Evolutionary conservation across 2,888 invertebrate genomes (phyloP).

Genomic region (Microchrysa polita): DNA sequence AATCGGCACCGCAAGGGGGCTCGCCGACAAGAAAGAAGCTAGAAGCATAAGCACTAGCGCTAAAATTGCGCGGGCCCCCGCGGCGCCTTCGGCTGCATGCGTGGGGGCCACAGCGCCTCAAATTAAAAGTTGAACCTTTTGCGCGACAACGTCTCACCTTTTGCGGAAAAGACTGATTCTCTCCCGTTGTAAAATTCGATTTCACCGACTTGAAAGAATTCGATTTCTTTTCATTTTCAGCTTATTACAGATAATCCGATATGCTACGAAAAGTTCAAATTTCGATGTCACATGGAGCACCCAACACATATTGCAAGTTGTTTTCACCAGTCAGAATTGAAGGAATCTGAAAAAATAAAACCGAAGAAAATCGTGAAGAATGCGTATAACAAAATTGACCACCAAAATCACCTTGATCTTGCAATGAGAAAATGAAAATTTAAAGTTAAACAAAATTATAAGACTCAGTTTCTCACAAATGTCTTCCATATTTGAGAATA

Average conservation of each 20-base stretch:
- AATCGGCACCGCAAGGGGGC: conserved; percentile 63
- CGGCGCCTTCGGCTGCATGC: conserved; percentile 63
- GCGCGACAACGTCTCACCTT: background rate
- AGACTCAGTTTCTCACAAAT: conserved; percentile 32
- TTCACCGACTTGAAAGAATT: background rate
- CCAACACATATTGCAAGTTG: conserved; percentile 10
- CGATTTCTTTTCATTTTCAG: conserved; percentile 15
- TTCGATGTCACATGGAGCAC: background rate
- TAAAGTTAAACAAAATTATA: background rate
- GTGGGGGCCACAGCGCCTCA: conserved; percentile 64
- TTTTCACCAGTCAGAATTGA: background rate
- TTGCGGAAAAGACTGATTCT: conserved; percentile 13
- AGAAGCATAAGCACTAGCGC: conserved; percentile 58
- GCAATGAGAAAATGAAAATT: background rate
- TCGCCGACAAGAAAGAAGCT: conserved; percentile 58
- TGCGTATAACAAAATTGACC: too few relatives aligned
- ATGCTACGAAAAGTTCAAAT: background rate
- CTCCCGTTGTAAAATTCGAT: background rate
- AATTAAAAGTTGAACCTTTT: conserved; percentile 33
- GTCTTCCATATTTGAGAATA: conserved; percentile 45
- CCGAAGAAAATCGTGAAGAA: too few relatives aligned
- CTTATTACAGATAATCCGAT: too few relatives aligned
- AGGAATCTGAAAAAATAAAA: background rate
- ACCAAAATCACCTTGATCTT: background rate
- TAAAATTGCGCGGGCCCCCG: conserved; percentile 62